A percentile compares a stretch with the other conserved stretches of the same genome.
Evolutionary conservation across 2,113 vertebrate genomes (phyloP).

Genomic region (Xenopus borealis): DNA sequence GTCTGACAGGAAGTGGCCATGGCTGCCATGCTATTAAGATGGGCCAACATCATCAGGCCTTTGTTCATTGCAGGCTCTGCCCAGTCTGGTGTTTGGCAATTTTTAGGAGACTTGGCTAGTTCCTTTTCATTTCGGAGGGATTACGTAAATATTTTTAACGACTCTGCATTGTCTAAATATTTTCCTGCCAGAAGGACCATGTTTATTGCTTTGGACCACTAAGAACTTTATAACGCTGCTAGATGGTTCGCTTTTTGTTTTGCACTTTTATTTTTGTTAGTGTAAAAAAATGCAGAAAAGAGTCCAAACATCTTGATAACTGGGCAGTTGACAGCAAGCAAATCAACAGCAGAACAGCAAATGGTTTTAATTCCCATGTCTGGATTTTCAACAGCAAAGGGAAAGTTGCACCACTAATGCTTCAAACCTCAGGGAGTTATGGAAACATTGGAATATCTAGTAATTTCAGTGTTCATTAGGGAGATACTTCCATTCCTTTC

Average conservation of each 20-base stretch:
- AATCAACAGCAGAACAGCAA: conserved; percentile 15
- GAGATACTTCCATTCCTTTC: no score
- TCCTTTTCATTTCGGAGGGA: conserved; percentile 55
- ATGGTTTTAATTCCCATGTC: conserved; percentile 3
- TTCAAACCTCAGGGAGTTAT: not conserved
- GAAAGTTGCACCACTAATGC: not conserved
- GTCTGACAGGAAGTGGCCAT: not conserved
- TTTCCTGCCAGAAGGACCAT: conserved; percentile 55
- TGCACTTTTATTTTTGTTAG: not conserved
- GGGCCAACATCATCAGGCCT: conserved; percentile 62
- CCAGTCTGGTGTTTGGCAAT: conserved; percentile 11
- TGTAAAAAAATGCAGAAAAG: conserved; percentile 10
- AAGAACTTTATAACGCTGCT: conserved; percentile 5
- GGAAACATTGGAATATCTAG: no score
- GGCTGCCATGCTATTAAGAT: conserved; percentile 62
- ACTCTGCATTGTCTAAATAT: conserved; percentile 62
- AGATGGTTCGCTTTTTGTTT: no score
- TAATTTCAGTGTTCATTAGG: no score
- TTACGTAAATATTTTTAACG: conserved; percentile 64
- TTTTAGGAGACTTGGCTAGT: conserved; percentile 48
- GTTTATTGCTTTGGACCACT: conserved; percentile 29
- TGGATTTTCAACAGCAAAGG: not conserved
- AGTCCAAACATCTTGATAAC: conserved; percentile 30
- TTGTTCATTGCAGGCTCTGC: conserved; percentile 55
- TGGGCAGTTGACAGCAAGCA: conserved; percentile 2